A percentile compares a stretch with the other conserved stretches of the same genome.
Evolutionary conservation across 1,140 invertebrate species (phyloP).

Genomic region (Zaprionus davidi): DNA sequence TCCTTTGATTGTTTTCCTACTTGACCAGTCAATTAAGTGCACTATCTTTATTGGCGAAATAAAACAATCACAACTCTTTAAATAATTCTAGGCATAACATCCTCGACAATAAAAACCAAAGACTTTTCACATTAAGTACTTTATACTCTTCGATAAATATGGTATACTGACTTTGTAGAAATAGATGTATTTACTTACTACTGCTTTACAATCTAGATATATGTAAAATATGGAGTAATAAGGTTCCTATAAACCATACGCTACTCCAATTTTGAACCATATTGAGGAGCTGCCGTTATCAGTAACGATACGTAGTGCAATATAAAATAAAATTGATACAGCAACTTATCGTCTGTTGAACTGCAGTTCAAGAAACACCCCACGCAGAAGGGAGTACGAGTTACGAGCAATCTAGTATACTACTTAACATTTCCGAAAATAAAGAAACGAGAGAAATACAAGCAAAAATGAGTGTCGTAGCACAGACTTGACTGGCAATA

Average conservation of each 20-base stretch:
- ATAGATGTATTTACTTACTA: too few relatives aligned
- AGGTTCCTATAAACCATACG: too few relatives aligned
- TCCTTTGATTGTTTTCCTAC: not conserved
- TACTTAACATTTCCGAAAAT: not conserved
- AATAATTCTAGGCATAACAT: not conserved
- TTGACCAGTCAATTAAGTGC: not conserved
- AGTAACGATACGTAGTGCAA: not conserved
- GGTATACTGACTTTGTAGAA: not conserved
- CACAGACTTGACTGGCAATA: not conserved
- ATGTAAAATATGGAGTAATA: too few relatives aligned
- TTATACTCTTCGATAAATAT: not conserved
- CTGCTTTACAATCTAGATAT: too few relatives aligned
- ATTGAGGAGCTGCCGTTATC: not conserved
- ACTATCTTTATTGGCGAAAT: not conserved
- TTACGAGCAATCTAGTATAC: not conserved
- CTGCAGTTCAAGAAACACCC: not conserved
- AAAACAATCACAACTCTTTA: not conserved
- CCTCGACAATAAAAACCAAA: not conserved
- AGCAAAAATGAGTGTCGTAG: not conserved
- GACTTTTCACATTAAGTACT: not conserved
- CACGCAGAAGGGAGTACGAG: not conserved
- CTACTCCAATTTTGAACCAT: not conserved
- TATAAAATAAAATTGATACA: not conserved
- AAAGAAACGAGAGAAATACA: not conserved
- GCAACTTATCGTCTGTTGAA: constrained; percentile 18